phyloP scores from a whole-genome alignment of 2,113 vertebrate species.

The Megaleporinus macrocephalus region DNA sequence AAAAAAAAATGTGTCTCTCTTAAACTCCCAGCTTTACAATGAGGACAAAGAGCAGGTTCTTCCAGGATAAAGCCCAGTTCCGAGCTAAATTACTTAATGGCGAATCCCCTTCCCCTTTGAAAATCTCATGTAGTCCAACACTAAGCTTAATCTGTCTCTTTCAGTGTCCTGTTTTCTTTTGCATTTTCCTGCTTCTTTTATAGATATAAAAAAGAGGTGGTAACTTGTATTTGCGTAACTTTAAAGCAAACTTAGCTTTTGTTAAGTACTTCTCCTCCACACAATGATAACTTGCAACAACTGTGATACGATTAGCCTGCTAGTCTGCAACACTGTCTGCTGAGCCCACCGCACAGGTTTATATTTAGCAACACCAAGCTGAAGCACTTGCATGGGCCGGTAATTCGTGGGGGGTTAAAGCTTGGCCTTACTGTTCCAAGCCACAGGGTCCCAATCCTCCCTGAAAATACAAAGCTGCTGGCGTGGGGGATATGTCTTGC shows the following conservation, averaged over 20 bases:
- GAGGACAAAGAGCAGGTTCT: constrained; percentile 13
- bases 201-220: neutral
- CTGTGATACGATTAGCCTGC: constrained; percentile 35
- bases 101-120: neutral
- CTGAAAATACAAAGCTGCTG: constrained; percentile 63
- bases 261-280: neutral
- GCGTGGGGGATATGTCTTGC: neutral
- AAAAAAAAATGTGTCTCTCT: constrained; percentile 28
- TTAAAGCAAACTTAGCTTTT: neutral
- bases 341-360: constrained; percentile 1
- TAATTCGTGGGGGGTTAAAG: constrained; percentile 17
- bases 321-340: neutral
- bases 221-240: neutral
- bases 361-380: constrained; percentile 39
- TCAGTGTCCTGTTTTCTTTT: neutral
- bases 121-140: neutral
- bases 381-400: constrained; percentile 15
- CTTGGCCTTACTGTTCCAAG: constrained; percentile 65
- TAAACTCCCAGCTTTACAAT: neutral
- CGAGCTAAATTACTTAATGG: constrained; percentile 1
- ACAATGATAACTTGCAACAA: constrained; percentile 13
- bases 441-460: constrained; percentile 61
- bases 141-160: neutral
- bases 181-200: neutral
- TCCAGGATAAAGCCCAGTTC: constrained; percentile 37